Evolutionary conservation across 2,888 invertebrate species (phyloP), one percentile per base, ranked within the genome.

Genomic region (Trissonchulus latispiculum): DNA sequence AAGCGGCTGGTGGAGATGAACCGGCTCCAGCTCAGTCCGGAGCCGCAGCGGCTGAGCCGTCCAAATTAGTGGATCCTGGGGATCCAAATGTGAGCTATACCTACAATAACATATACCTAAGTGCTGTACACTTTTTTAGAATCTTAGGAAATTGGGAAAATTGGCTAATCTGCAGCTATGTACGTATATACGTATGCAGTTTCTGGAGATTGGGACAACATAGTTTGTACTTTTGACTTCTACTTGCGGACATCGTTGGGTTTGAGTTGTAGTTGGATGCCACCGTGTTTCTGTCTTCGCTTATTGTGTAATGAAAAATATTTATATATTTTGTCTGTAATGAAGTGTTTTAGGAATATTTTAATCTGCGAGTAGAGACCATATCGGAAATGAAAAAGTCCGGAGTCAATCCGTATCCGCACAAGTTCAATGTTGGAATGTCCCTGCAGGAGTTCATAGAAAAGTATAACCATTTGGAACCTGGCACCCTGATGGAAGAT

Each of bases 401-500:
- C 29, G 88, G 89, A 23, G 87, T 89, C 8, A 89, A 92, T 82
- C 97, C 97, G 0, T 99, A 97, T 84, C 97, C 97, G 23, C 97
- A 99, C 84, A 99, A 99, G 85, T 99, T 94, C 83, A 88, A 91
- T 84, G 97, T 99, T 0, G 89, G 90, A 33, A 90, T 88, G 75
- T 95, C 95, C 0, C 85, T 99, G 76, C 89, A 90, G 81, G 90
- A 90, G 72, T 99, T 93, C 80, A 91, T 97, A 77, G 88, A 89
- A 66, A 91, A 91, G 80, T 99, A 93, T 82, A 87, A 86, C 36
- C 77, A 86, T 79, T 83, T 95, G 64, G 89, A 83, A 74, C 80
- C 82, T 81, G 94, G 92, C 31, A 90, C 82, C 62, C 79, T 81
- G 61, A 81, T 91, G 70, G 90, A 91, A 77, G 88, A 88, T 81